Evolutionary conservation across 2,797 vertebrate species (phyloP).

Genomic region (Cossypha caffra): DNA sequence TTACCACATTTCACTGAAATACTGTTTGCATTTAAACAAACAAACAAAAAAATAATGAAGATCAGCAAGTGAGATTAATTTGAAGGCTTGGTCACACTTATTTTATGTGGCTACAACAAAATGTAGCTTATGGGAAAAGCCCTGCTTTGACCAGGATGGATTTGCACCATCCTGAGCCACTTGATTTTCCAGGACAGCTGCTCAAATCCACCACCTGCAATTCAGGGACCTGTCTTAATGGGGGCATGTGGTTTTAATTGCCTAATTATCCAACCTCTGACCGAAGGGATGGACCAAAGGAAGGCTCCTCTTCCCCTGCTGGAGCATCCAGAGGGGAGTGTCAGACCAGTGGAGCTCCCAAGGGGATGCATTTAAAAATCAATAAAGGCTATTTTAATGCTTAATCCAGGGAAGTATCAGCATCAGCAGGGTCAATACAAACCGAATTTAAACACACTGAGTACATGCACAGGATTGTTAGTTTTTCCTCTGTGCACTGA

Average conservation of each 20-base stretch:
- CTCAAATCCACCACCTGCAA: background rate
- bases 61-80: background rate
- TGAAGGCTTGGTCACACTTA: background rate
- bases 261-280: background rate
- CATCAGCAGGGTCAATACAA: conserved; percentile 25
- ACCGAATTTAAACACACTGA: background rate
- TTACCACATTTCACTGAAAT: background rate
- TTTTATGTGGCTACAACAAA: background rate
- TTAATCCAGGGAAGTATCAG: background rate
- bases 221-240: background rate
- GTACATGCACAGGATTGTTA: background rate
- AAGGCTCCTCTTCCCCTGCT: background rate
- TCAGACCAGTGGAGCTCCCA: background rate
- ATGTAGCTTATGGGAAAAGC: background rate
- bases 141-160: background rate
- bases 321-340: background rate
- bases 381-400: background rate
- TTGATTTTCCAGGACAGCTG: background rate
- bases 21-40: background rate
- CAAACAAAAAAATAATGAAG: background rate
- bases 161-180: background rate
- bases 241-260: background rate
- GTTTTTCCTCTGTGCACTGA: background rate
- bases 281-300: accelerated
- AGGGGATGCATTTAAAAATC: conserved; percentile 36